phyloP scores from a whole-genome alignment of 2,888 invertebrate species.

The Mythimna loreyi region DNA sequence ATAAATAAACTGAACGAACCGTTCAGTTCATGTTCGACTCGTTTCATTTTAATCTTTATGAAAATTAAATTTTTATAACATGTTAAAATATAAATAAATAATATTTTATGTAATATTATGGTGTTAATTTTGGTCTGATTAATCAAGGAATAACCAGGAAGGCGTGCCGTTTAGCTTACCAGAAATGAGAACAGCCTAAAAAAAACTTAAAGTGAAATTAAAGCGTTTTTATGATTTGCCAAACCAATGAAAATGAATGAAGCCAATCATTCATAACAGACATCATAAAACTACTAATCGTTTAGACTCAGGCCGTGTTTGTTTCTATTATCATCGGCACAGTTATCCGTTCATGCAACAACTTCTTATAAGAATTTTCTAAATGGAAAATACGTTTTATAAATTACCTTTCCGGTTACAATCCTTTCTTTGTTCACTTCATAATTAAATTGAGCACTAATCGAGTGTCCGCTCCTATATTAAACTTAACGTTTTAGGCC shows the following conservation, averaged over 20 bases:
- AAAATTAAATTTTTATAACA: constrained; percentile 1
- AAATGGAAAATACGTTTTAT: constrained; percentile 59
- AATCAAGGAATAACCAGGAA: constrained; percentile 37
- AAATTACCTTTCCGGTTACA: constrained; percentile 82
- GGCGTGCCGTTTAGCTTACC: constrained; percentile 29
- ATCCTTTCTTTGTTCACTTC: constrained; percentile 88
- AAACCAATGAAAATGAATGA: constrained; percentile 50
- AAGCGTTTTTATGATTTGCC: constrained; percentile 36
- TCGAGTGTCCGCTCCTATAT: constrained; percentile 70
- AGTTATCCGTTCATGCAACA: constrained; percentile 39
- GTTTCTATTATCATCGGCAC: constrained; percentile 60
- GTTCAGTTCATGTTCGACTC: constrained; percentile 12
- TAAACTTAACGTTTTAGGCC: constrained; percentile 63
- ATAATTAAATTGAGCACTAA: constrained; percentile 83
- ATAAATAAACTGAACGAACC: constrained; percentile 28
- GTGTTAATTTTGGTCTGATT: constrained; percentile 25
- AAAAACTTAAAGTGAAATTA: constrained; percentile 27
- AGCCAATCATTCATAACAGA: constrained; percentile 47
- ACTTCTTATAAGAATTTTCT: constrained; percentile 22
- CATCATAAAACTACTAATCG: constrained; percentile 50
- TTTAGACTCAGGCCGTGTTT: constrained; percentile 45
- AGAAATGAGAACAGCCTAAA: constrained; percentile 21
- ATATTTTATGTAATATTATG: constrained; percentile 8
- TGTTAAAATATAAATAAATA: constrained; percentile 2
- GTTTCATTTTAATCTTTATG: not conserved